phyloP scores from a whole-genome alignment of 2,888 invertebrate species.

The Tiliacea aurago region DNA sequence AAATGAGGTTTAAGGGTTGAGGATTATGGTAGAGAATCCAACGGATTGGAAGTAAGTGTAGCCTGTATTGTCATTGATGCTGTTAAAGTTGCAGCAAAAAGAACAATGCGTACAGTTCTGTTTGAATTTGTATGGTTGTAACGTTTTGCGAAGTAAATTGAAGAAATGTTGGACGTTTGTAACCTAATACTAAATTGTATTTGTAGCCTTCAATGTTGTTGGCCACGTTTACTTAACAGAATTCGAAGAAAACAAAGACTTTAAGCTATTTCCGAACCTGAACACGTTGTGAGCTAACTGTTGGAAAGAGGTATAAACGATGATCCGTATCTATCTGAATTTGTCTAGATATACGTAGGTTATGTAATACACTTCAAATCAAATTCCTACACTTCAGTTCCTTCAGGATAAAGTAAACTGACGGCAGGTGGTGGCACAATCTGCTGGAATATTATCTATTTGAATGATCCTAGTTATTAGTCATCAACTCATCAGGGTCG shows the following conservation, averaged over 20 bases:
- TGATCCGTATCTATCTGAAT: background rate
- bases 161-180: conserved; percentile 62
- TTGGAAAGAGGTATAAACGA: background rate
- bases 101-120: conserved; percentile 60
- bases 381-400: too few species aligned
- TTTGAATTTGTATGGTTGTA: conserved; percentile 60
- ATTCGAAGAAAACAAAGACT: conserved; percentile 16
- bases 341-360: too few species aligned
- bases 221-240: conserved; percentile 12
- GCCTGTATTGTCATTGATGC: conserved; percentile 65
- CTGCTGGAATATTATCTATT: background rate
- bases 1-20: conserved; percentile 40
- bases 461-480: background rate
- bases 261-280: conserved; percentile 10
- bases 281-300: background rate
- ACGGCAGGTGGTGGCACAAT: background rate
- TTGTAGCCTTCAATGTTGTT: conserved; percentile 36
- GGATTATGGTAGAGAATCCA: conserved; percentile 42
- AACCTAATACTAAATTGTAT: conserved; percentile 53
- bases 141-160: conserved; percentile 61
- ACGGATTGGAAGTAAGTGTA: conserved; percentile 37
- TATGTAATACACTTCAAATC: background rate
- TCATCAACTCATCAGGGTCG: too few species aligned
- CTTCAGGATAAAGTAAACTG: too few species aligned
- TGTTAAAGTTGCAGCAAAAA: conserved; percentile 65